Base-by-base conservation (phyloP, 2,797 vertebrate genomes). In the Fistularia commersonii region DNA sequence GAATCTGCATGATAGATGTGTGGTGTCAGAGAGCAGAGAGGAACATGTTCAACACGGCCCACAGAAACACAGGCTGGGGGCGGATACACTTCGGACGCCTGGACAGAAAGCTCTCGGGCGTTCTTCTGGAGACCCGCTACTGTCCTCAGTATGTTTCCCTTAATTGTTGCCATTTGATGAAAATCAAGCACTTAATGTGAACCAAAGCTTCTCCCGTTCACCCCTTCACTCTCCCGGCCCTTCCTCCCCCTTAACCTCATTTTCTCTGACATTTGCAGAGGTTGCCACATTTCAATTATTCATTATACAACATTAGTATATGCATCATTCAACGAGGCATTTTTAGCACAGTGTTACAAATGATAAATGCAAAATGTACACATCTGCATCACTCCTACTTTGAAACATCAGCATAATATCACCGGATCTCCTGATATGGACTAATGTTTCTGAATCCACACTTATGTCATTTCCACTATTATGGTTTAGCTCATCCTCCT, bases 131-230 rank as follows among this genome's bases (percentile, higher is more conserved):
- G 83, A 84, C 76, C 84, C 68, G 72, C 77, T 84, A n/a, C 77
- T 69, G 77, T 88, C 91, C 90, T 88, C 87, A 77, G 87, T 80
- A 77, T 61, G 69, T 70, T 67, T 74, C 87, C 86, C 88, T 86
- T 89, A 91, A 91, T 85, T 90, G 88, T 84, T 83, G 83, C 85
- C 91, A 91, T 92, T 91, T 91, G 86, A 70, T 41, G 8, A 23
- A 23, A 23, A 23, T 23, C 23, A 23, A 23, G 23, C 23, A 23
- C 23, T 23, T 23, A 23, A 23, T 23, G 23, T 23, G 23, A 23
- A 23, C 23, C 23, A 23, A 23, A 23, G 23, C 23, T 23, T 23
- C 52, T 43, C 58, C 65, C 66, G 66, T 74, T 72, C 61, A 46
- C 60, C 71, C 52, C 50, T 72, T 71, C 47, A 31, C 67, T 66